phyloP scores from a whole-genome alignment of 1,140 invertebrate genomes.

The Leguminivora glycinivorella region DNA sequence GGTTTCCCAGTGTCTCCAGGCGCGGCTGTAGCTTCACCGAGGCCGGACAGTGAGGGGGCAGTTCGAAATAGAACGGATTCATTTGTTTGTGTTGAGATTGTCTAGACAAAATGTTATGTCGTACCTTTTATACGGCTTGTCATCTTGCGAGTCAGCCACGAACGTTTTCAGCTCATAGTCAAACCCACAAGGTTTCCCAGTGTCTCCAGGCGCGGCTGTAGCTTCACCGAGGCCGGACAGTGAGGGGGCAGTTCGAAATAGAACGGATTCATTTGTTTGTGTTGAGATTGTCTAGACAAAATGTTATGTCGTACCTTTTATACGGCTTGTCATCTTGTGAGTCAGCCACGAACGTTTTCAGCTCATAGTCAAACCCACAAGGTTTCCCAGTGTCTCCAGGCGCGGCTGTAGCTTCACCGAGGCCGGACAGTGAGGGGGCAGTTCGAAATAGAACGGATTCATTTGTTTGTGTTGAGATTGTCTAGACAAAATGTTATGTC shows the following conservation, averaged over 20 bases:
- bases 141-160: constrained; percentile 93
- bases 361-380: constrained; percentile 99
- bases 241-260: constrained; percentile 99
- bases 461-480: too few species aligned
- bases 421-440: constrained; percentile 98
- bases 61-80: constrained; percentile 99
- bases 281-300: too few species aligned
- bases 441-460: constrained; percentile 99
- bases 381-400: constrained; percentile 96
- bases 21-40: constrained; percentile 97
- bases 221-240: constrained; percentile 96
- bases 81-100: too few species aligned
- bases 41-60: constrained; percentile 98
- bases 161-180: constrained; percentile 99
- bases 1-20: constrained; percentile 96
- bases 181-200: constrained; percentile 98
- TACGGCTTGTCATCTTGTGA: constrained; percentile 96
- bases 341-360: constrained; percentile 97
- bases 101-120: too few species aligned
- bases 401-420: constrained; percentile 97
- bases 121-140: constrained; percentile 96
- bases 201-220: constrained; percentile 98
- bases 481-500: too few species aligned
- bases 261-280: too few species aligned
- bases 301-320: constrained; percentile 90